Conservation (phyloP, 2,797 vertebrate species). For the Hemibagrus guttatus region DNA sequence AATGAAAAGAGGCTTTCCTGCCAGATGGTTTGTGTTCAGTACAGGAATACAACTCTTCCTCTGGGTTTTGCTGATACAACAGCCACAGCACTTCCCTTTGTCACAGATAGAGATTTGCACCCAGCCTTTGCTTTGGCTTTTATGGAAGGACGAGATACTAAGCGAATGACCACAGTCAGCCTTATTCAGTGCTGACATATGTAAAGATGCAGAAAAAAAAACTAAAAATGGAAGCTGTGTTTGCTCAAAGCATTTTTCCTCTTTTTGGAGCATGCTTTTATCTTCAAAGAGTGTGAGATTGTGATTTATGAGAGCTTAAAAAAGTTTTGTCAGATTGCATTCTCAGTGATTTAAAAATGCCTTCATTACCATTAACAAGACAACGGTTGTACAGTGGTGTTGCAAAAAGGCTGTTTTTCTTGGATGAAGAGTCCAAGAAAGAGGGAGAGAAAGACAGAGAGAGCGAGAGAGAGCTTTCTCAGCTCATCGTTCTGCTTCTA, state of each 20-base stretch:
- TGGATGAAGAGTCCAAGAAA: slow-evolving; percentile 42
- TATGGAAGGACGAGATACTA: slow-evolving; percentile 16
- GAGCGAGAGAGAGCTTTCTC: slow-evolving; percentile 35
- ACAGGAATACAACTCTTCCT: slow-evolving; percentile 80
- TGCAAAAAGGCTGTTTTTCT: slow-evolving; percentile 46
- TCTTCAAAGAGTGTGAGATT: slow-evolving; percentile 33
- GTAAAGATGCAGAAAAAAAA: slow-evolving; percentile 23
- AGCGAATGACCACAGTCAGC: slow-evolving; percentile 19
- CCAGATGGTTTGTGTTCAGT: slow-evolving; percentile 78
- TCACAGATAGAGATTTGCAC: slow-evolving; percentile 65
- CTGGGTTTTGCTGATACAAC: slow-evolving; percentile 78
- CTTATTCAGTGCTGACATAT: slow-evolving; percentile 29
- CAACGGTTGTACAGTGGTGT: slow-evolving; percentile 35
- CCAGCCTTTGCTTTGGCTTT: slow-evolving; percentile 41
- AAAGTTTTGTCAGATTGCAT: slow-evolving; percentile 57
- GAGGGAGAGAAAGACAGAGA: slow-evolving; percentile 4
- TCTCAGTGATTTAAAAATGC: slow-evolving; percentile 46
- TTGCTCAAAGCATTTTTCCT: not conserved
- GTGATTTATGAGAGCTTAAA: slow-evolving; percentile 45
- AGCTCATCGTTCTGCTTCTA: slow-evolving; percentile 36
- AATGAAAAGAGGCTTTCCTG: slow-evolving; percentile 80
- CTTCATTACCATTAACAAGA: slow-evolving; percentile 40
- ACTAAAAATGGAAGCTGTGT: slow-evolving; percentile 26
- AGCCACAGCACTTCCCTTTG: slow-evolving; percentile 72
- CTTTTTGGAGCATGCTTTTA: not conserved